phyloP scores from a whole-genome alignment of 2,888 invertebrate species.

The Meganola albula region DNA sequence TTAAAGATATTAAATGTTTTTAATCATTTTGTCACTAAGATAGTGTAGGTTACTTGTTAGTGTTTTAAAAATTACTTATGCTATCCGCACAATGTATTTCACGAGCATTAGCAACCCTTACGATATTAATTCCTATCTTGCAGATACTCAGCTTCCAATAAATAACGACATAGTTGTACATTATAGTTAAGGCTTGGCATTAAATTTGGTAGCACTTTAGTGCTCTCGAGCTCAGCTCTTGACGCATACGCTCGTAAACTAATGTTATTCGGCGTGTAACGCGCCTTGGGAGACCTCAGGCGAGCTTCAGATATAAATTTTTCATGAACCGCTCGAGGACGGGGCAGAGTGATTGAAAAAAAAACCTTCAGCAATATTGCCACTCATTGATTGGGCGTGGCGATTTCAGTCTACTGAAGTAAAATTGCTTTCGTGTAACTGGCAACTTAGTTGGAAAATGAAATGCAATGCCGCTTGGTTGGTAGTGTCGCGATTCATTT shows the following conservation, averaged over 20 bases:
- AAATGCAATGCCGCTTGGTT: not conserved
- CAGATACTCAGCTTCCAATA: constrained; percentile 12
- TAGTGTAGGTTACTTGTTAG: no score
- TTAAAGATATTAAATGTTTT: no score
- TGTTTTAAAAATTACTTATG: no score
- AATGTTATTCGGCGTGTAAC: constrained; percentile 63
- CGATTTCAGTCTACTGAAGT: constrained; percentile 14
- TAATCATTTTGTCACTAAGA: no score
- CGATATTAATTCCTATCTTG: no score
- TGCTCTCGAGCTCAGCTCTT: constrained; percentile 32
- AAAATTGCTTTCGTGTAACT: constrained; percentile 16
- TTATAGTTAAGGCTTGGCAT: constrained; percentile 34
- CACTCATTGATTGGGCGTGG: constrained; percentile 43
- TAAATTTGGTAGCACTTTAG: constrained; percentile 52
- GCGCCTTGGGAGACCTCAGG: constrained; percentile 48
- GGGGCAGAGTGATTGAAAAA: constrained; percentile 63
- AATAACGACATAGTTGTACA: constrained; percentile 27
- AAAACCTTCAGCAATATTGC: constrained; percentile 56
- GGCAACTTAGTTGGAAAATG: constrained; percentile 2
- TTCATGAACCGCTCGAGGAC: constrained; percentile 67
- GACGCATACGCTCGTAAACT: constrained; percentile 56
- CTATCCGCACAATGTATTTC: no score
- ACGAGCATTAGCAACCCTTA: no score
- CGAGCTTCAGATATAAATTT: constrained; percentile 56
- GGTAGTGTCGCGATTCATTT: no score